A percentile compares a stretch with the other conserved stretches of the same genome.
Conservation (phyloP, 1,140 invertebrate species). For the Babylonia areolata region DNA sequence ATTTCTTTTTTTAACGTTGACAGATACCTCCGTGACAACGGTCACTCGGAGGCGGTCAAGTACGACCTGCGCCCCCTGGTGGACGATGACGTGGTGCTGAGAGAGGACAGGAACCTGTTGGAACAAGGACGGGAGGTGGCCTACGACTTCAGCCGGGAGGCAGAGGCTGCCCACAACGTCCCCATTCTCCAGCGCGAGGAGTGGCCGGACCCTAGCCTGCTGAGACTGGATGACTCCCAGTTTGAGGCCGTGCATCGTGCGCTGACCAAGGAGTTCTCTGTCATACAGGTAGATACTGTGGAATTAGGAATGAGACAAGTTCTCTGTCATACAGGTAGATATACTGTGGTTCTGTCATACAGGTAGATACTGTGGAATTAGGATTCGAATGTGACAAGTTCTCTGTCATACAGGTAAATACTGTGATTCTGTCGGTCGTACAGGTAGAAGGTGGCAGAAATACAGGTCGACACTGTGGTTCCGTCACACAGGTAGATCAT, state of each 20-base stretch:
- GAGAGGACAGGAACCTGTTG: slow-evolving; percentile 38
- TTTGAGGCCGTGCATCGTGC: slow-evolving; percentile 75
- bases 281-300: slow-evolving; percentile 81
- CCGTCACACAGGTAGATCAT: too few species aligned
- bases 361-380: too few species aligned
- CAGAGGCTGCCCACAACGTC: slow-evolving; percentile 32
- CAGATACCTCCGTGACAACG: not conserved
- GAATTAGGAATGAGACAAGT: too few species aligned
- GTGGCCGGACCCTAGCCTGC: slow-evolving; percentile 63
- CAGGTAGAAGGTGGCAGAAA: too few species aligned
- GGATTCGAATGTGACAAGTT: too few species aligned
- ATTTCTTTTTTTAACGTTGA: too few species aligned
- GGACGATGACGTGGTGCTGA: slow-evolving; percentile 44
- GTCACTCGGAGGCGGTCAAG: not conserved
- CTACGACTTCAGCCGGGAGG: slow-evolving; percentile 44
- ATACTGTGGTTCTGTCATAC: too few species aligned
- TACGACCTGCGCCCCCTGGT: slow-evolving; percentile 59
- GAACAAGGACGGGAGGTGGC: slow-evolving; percentile 26
- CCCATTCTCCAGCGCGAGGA: slow-evolving; percentile 47
- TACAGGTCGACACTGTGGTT: too few species aligned
- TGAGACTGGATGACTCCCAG: slow-evolving; percentile 76
- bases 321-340: too few species aligned
- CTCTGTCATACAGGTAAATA: too few species aligned
- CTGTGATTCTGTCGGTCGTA: too few species aligned
- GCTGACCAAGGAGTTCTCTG: slow-evolving; percentile 77